Base-by-base conservation (phyloP, 1,140 invertebrate species). In the Drosophila punjabiensis region DNA sequence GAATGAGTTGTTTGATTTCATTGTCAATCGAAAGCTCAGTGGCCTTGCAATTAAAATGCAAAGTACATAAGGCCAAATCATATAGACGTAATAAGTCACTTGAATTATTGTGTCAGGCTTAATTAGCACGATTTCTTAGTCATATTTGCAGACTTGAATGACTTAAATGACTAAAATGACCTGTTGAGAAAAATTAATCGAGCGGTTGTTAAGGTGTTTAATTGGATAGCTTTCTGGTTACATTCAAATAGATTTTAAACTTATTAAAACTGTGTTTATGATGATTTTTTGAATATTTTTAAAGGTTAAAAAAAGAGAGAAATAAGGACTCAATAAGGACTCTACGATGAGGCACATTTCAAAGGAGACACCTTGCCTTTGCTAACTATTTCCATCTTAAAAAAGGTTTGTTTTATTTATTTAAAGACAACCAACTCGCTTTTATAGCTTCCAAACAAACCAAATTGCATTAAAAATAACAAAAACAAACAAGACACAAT, bases 1-100 rank as follows among this genome's bases (percentile, higher is more conserved):
- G 24, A 55, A 70, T 84, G 65, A 69, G 45, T 56, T 77, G 66
- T 69, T 88, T 83, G 47, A 69, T 87, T 87, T 76, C 62, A 70
- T 64, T 68, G 66, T 33, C 63, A 75, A 56, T 67, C 45, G 45
- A 52, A 37, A 71, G 83, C 79, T 79, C 76, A 66, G 79, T 86
- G 79, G 74, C 83, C 82, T 39, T 66, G 48, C 48, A 16, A 64
- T 61, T 86, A 35, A 76, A 68, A 65, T 79, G 18, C 37, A 28
- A 43, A 37, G 65, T 58, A 56, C 14, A 70, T 58, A 48, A 33
- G 20, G 65, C 11, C 24, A 48, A 60, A 37, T 65, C 41, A n/a
- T 9, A 37, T 32, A 37, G 30, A 30, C 59, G 20, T 68, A 35
- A 39, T 41, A 71, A 71, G 68, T 45, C 37, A 47, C 8, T 35